Percentiles rank a stretch among this genome's conserved stretches.
Evolutionary conservation across 30 jellyfish, hydroid and myxozoan genomes (phyloP).

Genomic region (Aurelia aurita complex sp. Pacific): DNA sequence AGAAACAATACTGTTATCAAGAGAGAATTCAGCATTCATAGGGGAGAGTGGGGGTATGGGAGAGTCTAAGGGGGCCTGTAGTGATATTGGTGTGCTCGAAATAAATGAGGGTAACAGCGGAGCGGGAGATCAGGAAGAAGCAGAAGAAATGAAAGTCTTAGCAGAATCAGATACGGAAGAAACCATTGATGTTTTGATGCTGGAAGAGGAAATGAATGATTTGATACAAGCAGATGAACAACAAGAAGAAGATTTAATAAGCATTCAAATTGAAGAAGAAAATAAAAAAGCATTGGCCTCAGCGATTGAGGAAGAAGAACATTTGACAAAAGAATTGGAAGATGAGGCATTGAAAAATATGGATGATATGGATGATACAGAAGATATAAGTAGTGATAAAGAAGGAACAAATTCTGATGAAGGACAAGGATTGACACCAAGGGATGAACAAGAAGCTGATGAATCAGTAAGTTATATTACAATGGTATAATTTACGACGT

Average conservation of each 20-base stretch:
- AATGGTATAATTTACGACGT: neutral
- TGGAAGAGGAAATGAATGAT: slow-evolving; percentile 47
- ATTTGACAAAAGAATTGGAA: slow-evolving; percentile 85
- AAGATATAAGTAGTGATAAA: slow-evolving; percentile 86
- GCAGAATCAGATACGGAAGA: neutral
- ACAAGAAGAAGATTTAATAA: slow-evolving; percentile 74
- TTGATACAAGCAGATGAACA: slow-evolving; percentile 30
- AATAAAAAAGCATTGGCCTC: slow-evolving; percentile 92
- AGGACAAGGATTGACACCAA: slow-evolving; percentile 72
- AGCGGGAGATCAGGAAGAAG: neutral
- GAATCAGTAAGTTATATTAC: slow-evolving; percentile 60
- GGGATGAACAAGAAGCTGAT: slow-evolving; percentile 69
- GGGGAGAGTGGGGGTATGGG: neutral
- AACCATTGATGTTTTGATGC: slow-evolving; percentile 27
- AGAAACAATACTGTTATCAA: neutral
- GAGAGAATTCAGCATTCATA: neutral
- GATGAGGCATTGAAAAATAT: slow-evolving; percentile 90
- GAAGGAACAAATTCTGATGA: slow-evolving; percentile 76
- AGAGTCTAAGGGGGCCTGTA: neutral
- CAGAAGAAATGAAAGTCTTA: neutral
- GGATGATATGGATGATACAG: slow-evolving; percentile 76
- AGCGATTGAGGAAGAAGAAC: slow-evolving; percentile 95
- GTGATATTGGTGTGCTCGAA: neutral
- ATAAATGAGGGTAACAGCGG: neutral
- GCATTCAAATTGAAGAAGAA: slow-evolving; percentile 82